Evolutionary conservation across 2,113 vertebrate species (phyloP), one percentile per base, ranked within the genome.

Genomic region (Daphoenositta chrysoptera): DNA sequence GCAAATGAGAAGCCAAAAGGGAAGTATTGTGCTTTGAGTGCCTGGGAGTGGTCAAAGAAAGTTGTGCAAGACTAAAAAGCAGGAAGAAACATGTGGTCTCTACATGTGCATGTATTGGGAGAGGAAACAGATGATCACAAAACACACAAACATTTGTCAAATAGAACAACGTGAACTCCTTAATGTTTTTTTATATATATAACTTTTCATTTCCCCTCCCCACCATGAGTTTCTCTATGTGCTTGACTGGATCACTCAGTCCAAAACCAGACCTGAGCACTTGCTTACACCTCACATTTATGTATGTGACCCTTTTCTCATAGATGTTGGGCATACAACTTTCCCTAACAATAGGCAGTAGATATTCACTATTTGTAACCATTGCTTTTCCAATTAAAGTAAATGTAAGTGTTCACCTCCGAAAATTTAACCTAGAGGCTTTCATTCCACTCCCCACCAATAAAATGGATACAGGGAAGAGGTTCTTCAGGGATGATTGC

Each of bases 61-160:
- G 82, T 91, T 95, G 53, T 77, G 93, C 87, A 96, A 96, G 82
- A 90, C 31, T n/a, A 37, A 83, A 95, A 94, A 90, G 66, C 71
- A 92, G 94, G 90, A 96, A 91, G 39, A 94, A 91, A 83, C 48
- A 82, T 19, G 17, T 9, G 63, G 39, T 85, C 28, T 50, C 42
- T 79, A 4, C 33, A 61, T 2, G 2, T 77, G 39, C 17, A 2
- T 48, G 15, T 47, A 42, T 2, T 33, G 53, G 30, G 47, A 91
- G 82, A 96, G 92, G 94, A 97, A 96, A 93, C 85, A 92, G 90
- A 93, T 94, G 91, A 96, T 39, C 0, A 0, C 42, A 78, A 80
- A 60, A 85, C 37, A 53, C 12, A 33, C 35, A 57, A 92, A 76
- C 5, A 71, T 68, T 42, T 82, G 40, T 39, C 44, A 75, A 64